Base-by-base conservation (phyloP, 2,113 vertebrate genomes). In the Accipiter virgatus region DNA sequence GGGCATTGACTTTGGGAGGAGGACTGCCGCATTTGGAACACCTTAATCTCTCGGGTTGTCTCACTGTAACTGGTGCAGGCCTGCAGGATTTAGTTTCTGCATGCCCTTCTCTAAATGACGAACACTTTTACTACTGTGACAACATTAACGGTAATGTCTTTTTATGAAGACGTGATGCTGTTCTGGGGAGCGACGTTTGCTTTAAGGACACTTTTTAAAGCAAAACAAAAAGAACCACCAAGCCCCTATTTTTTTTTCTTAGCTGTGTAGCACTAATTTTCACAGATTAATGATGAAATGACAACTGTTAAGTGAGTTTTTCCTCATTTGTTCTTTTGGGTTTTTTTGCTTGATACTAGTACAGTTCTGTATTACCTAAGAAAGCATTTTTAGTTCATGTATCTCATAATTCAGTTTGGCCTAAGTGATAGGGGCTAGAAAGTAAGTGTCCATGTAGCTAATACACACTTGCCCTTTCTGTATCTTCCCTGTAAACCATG, bases 41-140 rank as follows among this genome's bases (percentile, higher is more conserved):
- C 94, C 99, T 99, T 42, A 99, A 99, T 95, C 98, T 99, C 96
- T 99, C 99, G 2, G 99, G 99, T 21, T 99, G 99, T 97, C 98
- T 99, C 73, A 98, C 98, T 95, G 98, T 99, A 70, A 99, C 99
- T 48, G 99, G 99, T 90, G 98, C 98, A 65, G 99, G 99, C 84
- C 98, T 99, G 94, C 99, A 99, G 97, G 99, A 99, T 85, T 97
- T 99, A 93, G 99, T 99, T 86, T 98, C 99, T 9, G 99, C 98
- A 17, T 99, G 99, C 82, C 99, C 99, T 65, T 98, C 99, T 75
- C 98, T 99, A 58, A 99, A 99, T 19, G 99, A 99, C 62, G 99
- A 99, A 97, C 99, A 99, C 98, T 99, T 99, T 98, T 99, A 99
- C 98, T 99, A 99, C 99, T 99, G 99, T 98, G 99, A 99, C 98